Percentiles rank a stretch among this genome's conserved stretches.
Evolutionary conservation across 2,113 vertebrate species (phyloP).

Genomic region (Oreocharis arfaki): DNA sequence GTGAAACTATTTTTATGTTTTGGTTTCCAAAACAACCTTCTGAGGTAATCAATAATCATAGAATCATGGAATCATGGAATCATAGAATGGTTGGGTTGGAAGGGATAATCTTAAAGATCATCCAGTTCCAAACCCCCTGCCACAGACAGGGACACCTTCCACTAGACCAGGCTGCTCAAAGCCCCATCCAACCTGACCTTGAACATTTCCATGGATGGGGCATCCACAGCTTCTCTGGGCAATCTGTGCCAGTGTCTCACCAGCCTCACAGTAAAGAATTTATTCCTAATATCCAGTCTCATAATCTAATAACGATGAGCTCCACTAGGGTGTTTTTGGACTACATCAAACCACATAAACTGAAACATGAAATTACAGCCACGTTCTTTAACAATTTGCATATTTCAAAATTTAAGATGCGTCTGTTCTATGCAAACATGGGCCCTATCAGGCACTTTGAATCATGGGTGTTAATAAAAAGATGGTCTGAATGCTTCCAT

Average conservation of each 20-base stretch:
- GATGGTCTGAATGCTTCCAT: background rate
- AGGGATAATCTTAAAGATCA: background rate
- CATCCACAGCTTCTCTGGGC: background rate
- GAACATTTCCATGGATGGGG: background rate
- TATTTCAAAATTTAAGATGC: background rate
- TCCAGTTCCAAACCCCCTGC: fast-evolving
- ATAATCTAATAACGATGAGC: background rate
- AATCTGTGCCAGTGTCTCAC: background rate
- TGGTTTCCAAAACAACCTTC: background rate
- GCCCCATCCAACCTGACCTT: background rate
- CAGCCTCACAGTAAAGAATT: background rate
- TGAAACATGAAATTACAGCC: background rate
- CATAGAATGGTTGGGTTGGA: background rate
- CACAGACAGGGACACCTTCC: background rate
- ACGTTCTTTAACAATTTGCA: background rate
- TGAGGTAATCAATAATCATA: background rate
- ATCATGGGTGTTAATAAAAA: background rate
- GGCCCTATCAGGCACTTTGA: background rate
- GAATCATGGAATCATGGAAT: background rate
- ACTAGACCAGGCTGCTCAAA: fast-evolving
- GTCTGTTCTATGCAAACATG: background rate
- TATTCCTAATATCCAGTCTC: background rate
- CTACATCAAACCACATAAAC: background rate
- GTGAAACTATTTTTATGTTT: background rate
- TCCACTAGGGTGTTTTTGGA: background rate